Base-by-base conservation (phyloP, 2,888 invertebrate genomes). In the Deilephila elpenor region DNA sequence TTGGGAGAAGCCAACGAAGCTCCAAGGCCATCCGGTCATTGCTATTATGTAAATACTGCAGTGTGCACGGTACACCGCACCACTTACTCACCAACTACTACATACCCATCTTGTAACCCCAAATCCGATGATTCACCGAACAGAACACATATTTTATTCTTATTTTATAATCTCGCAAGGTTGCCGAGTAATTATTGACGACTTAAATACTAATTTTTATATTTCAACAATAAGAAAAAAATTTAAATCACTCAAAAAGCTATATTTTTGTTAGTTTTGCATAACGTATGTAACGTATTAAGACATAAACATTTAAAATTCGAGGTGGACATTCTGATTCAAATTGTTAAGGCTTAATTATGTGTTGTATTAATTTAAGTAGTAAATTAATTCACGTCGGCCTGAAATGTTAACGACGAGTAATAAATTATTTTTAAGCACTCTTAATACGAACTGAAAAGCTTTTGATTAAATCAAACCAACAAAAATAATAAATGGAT, bases 21-120 rank as follows among this genome's bases (percentile, higher is more conserved):
- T 79, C 88, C 91, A 92, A 92, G 92, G 91, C 81, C 91, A 88
- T 81, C 89, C 87, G 86, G 90, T 91, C 86, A 80, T 84, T 82
- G 86, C 87, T 88, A 88, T 91, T 91, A 91, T 91, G 91, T 91
- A 91, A 92, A 92, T 91, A 91, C 87, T 87, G 86, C 67, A 67
- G 20, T 44, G 25, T 25, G 67, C 67, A 25, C 25, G 51, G 51
- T 25, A 67, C 51, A 67, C 17, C 44, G 51, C 67, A 44, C 44
- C 80, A 78, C 79, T 80, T 79, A 80, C 78, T 79, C 77, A 74
- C 78, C 75, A 77, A 75, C 79, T 76, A 82, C 78, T 82, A 79
- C 81, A 80, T 80, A 81, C 79, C 79, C 83, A 80, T 83, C 84
- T 79, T 80, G 76, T 78, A 79, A 80, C 77, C 79, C 78, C 74